Evolutionary conservation across 2,797 vertebrate genomes (phyloP), one percentile per base, ranked within the genome.

Genomic region (Danio aesculapii): DNA sequence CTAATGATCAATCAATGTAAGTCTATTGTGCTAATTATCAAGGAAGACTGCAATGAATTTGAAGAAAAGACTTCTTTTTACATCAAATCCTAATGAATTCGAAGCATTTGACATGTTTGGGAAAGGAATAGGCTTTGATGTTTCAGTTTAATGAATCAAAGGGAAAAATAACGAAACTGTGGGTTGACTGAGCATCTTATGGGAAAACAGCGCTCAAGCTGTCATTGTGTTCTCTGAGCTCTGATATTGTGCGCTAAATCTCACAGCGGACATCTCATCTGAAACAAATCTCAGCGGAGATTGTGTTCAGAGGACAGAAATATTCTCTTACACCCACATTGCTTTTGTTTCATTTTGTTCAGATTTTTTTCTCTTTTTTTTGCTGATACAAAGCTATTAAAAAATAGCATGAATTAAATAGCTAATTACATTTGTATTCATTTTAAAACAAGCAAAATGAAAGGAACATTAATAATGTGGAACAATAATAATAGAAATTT

Each of bases 121-220:
- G 49, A 57, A 12, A 55, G 64, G 17, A 58, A 69, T 58, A 57
- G 41, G 41, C 63, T 79, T 74, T 81, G 70, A 81, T 67, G 62
- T 50, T 67, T 64, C 44, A 70, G 63, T 58, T 67, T 17, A 83
- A 52, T 79, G n/a, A 75, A 83, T 79, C 47, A 74, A 52, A 53
- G 14, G 53, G 68, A 2, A 43, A 62, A 73, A 73, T 16, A 39
- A 70, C 17, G 43, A 66, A 76, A 78, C 43, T 59, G 19, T 55
- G 59, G 68, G 30, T 16, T 41, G 58, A 71, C 49, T 41, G 71
- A 50, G 55, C 8, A 21, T 44, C 61, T 41, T 19, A 30, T 11
- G 52, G 61, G 52, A 17, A 57, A 52, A 8, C n/a, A 52, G 13
- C 0, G 0, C 41, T 43, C 77, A 30, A 30, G 69, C 30, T 41